Percentiles rank a stretch among this genome's conserved stretches.
Evolutionary conservation across 1,140 invertebrate genomes (phyloP).

Genomic region (Tetraneura akinire): DNA sequence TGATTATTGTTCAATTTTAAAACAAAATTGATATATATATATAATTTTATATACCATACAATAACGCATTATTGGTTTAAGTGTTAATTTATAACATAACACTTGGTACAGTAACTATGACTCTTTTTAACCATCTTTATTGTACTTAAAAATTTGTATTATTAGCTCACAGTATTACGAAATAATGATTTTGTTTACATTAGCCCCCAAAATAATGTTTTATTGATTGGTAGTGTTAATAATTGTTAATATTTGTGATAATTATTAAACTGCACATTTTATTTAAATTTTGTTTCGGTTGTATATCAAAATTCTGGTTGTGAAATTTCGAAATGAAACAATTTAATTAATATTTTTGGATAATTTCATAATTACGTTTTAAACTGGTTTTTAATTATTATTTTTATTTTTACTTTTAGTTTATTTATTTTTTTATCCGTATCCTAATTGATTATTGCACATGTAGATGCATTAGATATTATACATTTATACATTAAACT

Average conservation of each 20-base stretch:
- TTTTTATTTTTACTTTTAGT: constrained; percentile 13
- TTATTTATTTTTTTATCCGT: constrained; percentile 19
- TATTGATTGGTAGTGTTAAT: constrained; percentile 23
- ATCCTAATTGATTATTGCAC: constrained; percentile 27
- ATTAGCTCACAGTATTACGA: constrained; percentile 50
- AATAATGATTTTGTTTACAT: constrained; percentile 39
- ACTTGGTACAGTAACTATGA: constrained; percentile 8
- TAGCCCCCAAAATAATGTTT: constrained; percentile 10
- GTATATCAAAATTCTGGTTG: constrained; percentile 48
- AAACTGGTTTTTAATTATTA: constrained; percentile 9
- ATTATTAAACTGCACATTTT: constrained; percentile 45
- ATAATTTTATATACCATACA: not conserved
- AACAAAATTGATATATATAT: too few relatives aligned
- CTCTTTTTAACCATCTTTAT: constrained; percentile 25
- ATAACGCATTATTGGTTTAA: not conserved
- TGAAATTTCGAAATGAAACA: constrained; percentile 25
- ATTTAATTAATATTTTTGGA: not conserved
- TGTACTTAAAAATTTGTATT: constrained; percentile 41
- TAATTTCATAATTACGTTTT: constrained; percentile 8
- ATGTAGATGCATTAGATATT: constrained; percentile 18
- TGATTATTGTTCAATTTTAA: constrained; percentile 36
- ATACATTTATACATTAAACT: constrained; percentile 23
- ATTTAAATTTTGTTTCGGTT: constrained; percentile 32
- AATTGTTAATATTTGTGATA: constrained; percentile 45
- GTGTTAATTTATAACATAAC: constrained; percentile 19